Percentiles rank a stretch among this genome's conserved stretches.
Evolutionary conservation across 2,797 vertebrate genomes (phyloP).

Genomic region (Dryobates pubescens): DNA sequence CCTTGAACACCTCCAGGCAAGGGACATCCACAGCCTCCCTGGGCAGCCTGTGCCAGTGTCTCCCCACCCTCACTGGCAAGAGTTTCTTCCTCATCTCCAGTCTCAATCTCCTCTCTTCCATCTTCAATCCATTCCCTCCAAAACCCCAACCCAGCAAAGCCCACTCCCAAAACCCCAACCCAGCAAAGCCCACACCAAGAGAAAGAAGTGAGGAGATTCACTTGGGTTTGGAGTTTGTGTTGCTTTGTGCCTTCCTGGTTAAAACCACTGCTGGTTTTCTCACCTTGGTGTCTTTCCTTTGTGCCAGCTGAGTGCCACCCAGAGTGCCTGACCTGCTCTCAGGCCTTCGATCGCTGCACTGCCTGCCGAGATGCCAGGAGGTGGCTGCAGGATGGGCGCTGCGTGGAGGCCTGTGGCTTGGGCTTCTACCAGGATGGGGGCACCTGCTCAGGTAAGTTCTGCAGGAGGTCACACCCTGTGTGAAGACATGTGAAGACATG

Average conservation of each 20-base stretch:
- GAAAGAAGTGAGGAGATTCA: background rate
- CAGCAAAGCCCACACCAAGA: too few relatives aligned
- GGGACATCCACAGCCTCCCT: too few relatives aligned
- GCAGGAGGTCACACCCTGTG: background rate
- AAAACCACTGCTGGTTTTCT: background rate
- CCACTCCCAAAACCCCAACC: background rate
- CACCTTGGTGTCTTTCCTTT: background rate
- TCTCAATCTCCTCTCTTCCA: too few relatives aligned
- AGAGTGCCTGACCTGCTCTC: slow-evolving; percentile 88
- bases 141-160: too few relatives aligned
- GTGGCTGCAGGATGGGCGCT: slow-evolving; percentile 82
- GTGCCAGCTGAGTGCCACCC: slow-evolving; percentile 83
- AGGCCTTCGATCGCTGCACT: slow-evolving; percentile 82
- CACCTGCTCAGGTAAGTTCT: slow-evolving; percentile 84
- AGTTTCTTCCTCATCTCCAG: too few relatives aligned
- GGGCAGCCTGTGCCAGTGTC: too few relatives aligned
- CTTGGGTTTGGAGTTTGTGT: fast-evolving
- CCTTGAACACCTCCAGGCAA: too few relatives aligned
- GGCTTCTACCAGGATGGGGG: slow-evolving; percentile 83
- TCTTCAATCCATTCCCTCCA: background rate
- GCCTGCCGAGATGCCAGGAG: slow-evolving; percentile 84
- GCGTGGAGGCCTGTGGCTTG: slow-evolving; percentile 81
- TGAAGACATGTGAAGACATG: too few relatives aligned
- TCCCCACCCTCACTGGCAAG: too few relatives aligned
- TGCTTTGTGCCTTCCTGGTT: background rate